Conservation (phyloP, 2,888 invertebrate species). For the Sphinx pinastri region DNA sequence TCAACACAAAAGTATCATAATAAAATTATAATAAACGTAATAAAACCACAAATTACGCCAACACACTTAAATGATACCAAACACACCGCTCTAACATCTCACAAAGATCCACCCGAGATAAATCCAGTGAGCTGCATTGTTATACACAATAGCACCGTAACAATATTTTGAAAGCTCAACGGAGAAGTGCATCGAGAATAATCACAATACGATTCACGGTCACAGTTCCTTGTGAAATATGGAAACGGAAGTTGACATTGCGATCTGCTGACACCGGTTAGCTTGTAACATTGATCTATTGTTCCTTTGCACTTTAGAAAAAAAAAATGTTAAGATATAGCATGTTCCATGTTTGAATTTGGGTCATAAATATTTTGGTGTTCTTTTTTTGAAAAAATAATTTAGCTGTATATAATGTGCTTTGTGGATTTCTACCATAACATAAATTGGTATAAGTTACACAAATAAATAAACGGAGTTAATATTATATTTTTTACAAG, state of each 20-base stretch:
- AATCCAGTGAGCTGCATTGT: constrained; percentile 48
- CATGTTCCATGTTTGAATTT: too few relatives aligned
- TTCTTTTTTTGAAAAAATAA: background rate
- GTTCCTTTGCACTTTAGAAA: constrained; percentile 34
- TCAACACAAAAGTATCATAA: too few relatives aligned
- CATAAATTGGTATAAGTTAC: too few relatives aligned
- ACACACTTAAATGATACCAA: constrained; percentile 34
- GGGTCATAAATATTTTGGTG: background rate
- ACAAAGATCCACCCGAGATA: constrained; percentile 31
- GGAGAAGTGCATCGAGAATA: constrained; percentile 55
- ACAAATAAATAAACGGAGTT: too few relatives aligned
- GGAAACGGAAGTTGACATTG: constrained; percentile 68
- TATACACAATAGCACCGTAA: constrained; percentile 56
- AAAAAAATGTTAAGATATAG: background rate
- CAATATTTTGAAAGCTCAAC: constrained; percentile 67
- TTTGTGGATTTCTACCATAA: too few relatives aligned
- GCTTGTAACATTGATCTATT: constrained; percentile 47
- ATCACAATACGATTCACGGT: constrained; percentile 56
- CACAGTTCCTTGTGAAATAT: constrained; percentile 47
- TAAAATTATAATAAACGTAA: too few relatives aligned
- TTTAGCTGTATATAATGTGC: too few relatives aligned
- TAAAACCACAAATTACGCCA: background rate
- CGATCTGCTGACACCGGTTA: constrained; percentile 54
- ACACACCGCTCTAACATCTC: constrained; percentile 12
- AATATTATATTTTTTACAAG: too few relatives aligned